Percentiles rank a stretch among this genome's conserved stretches.
These are phyloP conservation scores for Crambe crambe DNA, from an alignment of 37 sponge, comb jelly and placozoan genomes.

Conservation along the genomic window DNA sequence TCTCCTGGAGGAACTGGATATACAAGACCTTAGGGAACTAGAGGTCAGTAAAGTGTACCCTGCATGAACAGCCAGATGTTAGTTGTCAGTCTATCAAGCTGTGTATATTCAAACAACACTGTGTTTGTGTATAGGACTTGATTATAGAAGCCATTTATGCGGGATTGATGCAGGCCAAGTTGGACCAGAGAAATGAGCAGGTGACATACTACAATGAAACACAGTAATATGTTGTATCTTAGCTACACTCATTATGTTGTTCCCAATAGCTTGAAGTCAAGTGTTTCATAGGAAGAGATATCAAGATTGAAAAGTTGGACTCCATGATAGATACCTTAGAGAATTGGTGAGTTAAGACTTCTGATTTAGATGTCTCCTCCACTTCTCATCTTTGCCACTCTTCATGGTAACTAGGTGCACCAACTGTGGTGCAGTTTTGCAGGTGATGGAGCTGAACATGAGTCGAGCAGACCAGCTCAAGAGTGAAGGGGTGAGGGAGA, in stretches of 20 bases:
- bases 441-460: constrained; percentile 64
- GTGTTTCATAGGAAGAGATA: constrained; percentile 83
- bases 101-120: not conserved
- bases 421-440: constrained; percentile 62
- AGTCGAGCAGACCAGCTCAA: constrained; percentile 56
- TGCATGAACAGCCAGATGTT: not conserved
- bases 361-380: not conserved
- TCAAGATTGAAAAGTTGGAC: constrained; percentile 44
- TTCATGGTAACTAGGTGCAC: constrained; percentile 39
- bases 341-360: constrained; percentile 50
- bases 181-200: constrained; percentile 74
- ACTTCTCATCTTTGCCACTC: not conserved
- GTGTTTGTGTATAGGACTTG: constrained; percentile 55
- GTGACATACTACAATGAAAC: constrained; percentile 26
- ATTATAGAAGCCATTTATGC: constrained; percentile 91
- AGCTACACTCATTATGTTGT: not conserved
- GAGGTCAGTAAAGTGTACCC: constrained; percentile 34
- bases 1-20: constrained; percentile 56
- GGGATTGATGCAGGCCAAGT: constrained; percentile 79
- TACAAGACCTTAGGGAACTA: constrained; percentile 68
- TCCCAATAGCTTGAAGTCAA: constrained; percentile 72
- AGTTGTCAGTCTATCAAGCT: too few relatives aligned
- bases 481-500: constrained; percentile 16
- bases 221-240: not conserved
- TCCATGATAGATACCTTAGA: constrained; percentile 68